Base-by-base conservation (phyloP, 2,113 vertebrate genomes). In the Callorhinus ursinus region DNA sequence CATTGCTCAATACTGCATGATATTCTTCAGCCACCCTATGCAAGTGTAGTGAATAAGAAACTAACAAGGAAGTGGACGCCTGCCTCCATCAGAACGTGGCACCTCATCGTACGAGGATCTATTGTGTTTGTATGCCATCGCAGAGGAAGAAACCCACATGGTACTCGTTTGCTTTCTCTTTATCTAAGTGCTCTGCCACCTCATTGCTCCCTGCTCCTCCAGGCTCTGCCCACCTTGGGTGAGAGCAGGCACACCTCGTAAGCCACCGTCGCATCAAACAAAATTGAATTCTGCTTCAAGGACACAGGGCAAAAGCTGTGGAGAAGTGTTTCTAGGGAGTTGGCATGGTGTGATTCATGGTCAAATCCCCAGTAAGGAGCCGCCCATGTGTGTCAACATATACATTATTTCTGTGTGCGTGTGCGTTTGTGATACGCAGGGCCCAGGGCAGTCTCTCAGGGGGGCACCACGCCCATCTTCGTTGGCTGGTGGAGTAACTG, bases 81-180 rank as follows among this genome's bases (percentile, higher is more conserved):
- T 10, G 22, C 31, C 14, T 42, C 24, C 59, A 46, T 51, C 10
- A 42, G 46, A 67, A 53, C 0, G 1, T 0, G 2, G 5, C 4
- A 16, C 26, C 28, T 74, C 24, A 2, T 19, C 1, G 2, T 1
- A 10, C 0, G 26, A 21, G 22, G 19, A 39, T 5, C 6, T 5
- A 0, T 4, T 14, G 15, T 4, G 1, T 22, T n/a, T n/a, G 3
- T 15, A 3, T 5, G n/a, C 10, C 15, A 2, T 8, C 5, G 39
- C 11, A 4, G 51, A 81, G 26, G 15, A 5, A 13, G 33, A 74
- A 74, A 61, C 0, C 9, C 49, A 22, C 46, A 0, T 1, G 15
- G 9, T 4, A 5, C 19, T 46, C 3, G 5, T 13, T 11, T 42
- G 10, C 9, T 24, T 31, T 28, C 13, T 2, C 14, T 36, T 69